These are phyloP conservation scores for Podotricha telesiphe DNA, from an alignment of 2,888 invertebrate species.

Conservation along the genomic window DNA sequence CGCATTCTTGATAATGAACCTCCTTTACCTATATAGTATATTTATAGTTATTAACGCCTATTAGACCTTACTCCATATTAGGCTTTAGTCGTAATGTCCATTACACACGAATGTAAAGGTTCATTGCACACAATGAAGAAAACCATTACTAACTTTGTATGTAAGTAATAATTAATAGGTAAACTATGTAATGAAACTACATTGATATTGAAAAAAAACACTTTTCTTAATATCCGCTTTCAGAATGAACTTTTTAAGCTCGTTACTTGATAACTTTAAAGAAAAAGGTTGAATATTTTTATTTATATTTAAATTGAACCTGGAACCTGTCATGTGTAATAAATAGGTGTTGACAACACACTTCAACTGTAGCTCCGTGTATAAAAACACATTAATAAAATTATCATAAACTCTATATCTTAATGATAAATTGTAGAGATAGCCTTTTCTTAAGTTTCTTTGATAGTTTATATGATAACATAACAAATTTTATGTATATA, in stretches of 20 bases:
- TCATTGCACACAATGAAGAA: constrained; percentile 23
- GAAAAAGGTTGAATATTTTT: background rate
- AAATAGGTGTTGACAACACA: background rate
- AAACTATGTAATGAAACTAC: background rate
- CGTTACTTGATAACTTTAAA: background rate
- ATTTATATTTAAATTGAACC: background rate
- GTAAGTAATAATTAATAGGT: background rate
- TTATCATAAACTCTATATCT: constrained; percentile 12
- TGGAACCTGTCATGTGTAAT: background rate
- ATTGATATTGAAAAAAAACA: background rate
- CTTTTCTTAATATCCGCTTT: background rate
- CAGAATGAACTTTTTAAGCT: background rate
- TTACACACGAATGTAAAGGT: constrained; percentile 30
- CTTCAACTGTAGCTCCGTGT: background rate
- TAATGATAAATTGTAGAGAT: constrained; percentile 13
- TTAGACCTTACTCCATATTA: constrained; percentile 35
- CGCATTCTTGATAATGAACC: background rate
- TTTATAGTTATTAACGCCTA: constrained; percentile 36
- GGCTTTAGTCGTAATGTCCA: constrained; percentile 27
- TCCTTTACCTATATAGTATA: constrained; percentile 20
- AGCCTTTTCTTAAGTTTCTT: background rate
- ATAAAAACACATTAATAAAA: constrained; percentile 7
- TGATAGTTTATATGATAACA: background rate
- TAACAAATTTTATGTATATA: constrained; percentile 5
- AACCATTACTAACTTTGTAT: constrained; percentile 6